phyloP scores from a whole-genome alignment of 2,888 invertebrate genomes.

The Drosophila kambysellisi region DNA sequence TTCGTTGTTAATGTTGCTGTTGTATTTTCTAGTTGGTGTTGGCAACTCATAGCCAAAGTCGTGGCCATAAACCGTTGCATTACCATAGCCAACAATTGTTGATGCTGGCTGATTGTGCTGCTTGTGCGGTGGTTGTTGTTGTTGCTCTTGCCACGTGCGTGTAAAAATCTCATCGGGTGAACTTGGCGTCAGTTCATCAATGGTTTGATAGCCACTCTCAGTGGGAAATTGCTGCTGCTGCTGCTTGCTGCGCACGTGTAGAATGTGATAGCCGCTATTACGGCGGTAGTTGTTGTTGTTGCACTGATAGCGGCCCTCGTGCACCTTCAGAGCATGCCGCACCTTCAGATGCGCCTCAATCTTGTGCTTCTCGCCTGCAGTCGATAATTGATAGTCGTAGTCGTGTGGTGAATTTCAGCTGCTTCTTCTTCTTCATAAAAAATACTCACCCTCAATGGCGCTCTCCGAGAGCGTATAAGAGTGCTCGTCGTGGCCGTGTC shows the following conservation, averaged over 20 bases:
- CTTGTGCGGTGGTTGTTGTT: slow-evolving; percentile 40
- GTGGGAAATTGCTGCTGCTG: slow-evolving; percentile 56
- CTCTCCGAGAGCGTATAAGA: slow-evolving; percentile 82
- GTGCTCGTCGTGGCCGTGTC: slow-evolving; percentile 84
- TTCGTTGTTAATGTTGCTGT: slow-evolving; percentile 35
- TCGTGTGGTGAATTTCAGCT: slow-evolving; percentile 8
- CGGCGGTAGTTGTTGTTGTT: slow-evolving; percentile 73
- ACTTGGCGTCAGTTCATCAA: slow-evolving; percentile 80
- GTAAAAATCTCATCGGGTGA: slow-evolving; percentile 78
- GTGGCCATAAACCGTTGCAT: slow-evolving; percentile 57
- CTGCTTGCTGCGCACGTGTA: slow-evolving; percentile 77
- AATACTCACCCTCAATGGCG: slow-evolving; percentile 84
- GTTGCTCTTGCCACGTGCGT: slow-evolving; percentile 71
- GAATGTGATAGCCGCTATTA: slow-evolving; percentile 76
- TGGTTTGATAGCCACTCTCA: slow-evolving; percentile 79
- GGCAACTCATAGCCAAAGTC: slow-evolving; percentile 38
- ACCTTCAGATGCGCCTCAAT: slow-evolving; percentile 84
- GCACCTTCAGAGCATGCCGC: slow-evolving; percentile 83
- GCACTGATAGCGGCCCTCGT: slow-evolving; percentile 85
- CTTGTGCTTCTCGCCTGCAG: slow-evolving; percentile 84
- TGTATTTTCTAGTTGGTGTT: slow-evolving; percentile 58
- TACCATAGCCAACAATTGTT: slow-evolving; percentile 48
- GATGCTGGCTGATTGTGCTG: slow-evolving; percentile 64
- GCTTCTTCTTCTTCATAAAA: slow-evolving; percentile 1
- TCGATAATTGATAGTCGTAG: slow-evolving; percentile 5